Evolutionary conservation across 2,888 invertebrate species (phyloP).

Genomic region (Eugnorisma glareosa): DNA sequence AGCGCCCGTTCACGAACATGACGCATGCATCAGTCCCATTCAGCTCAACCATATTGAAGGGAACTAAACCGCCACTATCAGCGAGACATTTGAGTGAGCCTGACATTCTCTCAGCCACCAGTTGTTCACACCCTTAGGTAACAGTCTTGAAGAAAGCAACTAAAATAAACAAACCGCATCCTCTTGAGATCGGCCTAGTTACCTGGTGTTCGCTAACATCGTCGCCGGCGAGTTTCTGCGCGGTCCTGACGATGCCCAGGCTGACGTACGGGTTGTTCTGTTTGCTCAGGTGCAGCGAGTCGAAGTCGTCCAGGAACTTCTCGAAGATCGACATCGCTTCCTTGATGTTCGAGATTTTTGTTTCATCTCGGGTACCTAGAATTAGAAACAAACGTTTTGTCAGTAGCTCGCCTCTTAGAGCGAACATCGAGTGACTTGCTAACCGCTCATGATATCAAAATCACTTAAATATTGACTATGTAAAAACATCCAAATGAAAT

Average conservation of each 20-base stretch:
- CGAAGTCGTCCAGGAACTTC: conserved; percentile 94
- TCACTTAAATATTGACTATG: background rate
- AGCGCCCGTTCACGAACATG: too few species aligned
- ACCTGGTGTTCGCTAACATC: conserved; percentile 86
- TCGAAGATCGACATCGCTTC: conserved; percentile 93
- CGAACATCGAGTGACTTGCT: background rate
- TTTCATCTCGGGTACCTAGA: conserved; percentile 93
- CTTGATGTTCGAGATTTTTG: conserved; percentile 93
- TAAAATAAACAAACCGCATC: too few species aligned
- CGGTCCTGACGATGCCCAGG: conserved; percentile 90
- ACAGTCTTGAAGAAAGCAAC: too few species aligned
- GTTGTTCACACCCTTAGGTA: too few species aligned
- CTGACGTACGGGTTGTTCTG: conserved; percentile 93
- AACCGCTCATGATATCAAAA: background rate
- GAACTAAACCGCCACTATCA: too few species aligned
- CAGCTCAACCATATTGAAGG: too few species aligned
- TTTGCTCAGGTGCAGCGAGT: conserved; percentile 91
- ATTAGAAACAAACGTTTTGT: background rate
- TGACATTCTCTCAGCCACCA: too few species aligned
- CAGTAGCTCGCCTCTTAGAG: background rate
- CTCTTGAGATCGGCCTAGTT: background rate
- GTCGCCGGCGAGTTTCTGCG: conserved; percentile 89
- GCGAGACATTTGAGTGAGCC: too few species aligned
- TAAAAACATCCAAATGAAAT: too few species aligned
- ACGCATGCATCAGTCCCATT: too few species aligned